phyloP scores from a whole-genome alignment of 1,140 invertebrate species.

The Scylla paramamosain region DNA sequence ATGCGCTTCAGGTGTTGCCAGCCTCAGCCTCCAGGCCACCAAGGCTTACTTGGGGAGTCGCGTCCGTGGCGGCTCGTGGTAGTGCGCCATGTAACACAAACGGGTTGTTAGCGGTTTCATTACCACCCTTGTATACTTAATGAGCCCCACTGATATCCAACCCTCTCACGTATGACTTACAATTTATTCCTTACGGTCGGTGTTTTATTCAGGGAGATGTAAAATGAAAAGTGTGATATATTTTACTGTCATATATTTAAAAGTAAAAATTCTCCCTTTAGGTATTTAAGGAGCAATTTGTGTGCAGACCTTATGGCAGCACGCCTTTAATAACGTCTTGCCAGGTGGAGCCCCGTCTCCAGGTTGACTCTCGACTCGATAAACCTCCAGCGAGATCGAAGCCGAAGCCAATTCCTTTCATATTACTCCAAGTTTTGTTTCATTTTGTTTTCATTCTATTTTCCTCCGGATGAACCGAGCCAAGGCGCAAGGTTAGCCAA shows the following conservation, averaged over 20 bases:
- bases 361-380: not conserved
- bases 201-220: not conserved
- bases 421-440: not conserved
- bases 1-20: not conserved
- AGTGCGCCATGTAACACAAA: not conserved
- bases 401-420: not conserved
- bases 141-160: not conserved
- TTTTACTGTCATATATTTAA: slow-evolving; percentile 5
- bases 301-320: not conserved
- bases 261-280: not conserved
- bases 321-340: slow-evolving; percentile 22
- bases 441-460: not conserved
- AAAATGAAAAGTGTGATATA: not conserved
- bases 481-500: not conserved
- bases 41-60: not conserved
- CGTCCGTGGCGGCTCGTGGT: not conserved
- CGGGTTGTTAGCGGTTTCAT: not conserved
- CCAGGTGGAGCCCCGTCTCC: slow-evolving; percentile 15
- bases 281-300: not conserved
- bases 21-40: not conserved
- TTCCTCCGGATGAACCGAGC: not conserved
- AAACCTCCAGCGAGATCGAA: slow-evolving; percentile 10
- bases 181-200: not conserved
- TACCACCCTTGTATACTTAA: not conserved
- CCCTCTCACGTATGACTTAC: not conserved